phyloP scores from a whole-genome alignment of 2,113 vertebrate genomes.

The Clarias batrachus region DNA sequence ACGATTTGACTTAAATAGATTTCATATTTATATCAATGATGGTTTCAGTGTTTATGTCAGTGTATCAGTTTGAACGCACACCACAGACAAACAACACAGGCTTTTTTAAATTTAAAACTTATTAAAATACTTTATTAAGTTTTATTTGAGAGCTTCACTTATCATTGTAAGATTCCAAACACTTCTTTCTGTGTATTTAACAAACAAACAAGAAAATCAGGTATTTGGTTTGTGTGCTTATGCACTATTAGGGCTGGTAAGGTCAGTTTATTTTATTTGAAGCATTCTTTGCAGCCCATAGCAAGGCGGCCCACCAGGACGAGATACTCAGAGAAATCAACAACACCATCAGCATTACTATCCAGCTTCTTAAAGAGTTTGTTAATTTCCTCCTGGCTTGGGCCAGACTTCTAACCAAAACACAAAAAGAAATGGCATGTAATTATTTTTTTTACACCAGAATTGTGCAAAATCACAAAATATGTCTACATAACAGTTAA shows the following conservation, averaged over 20 bases:
- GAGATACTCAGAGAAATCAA: slow-evolving; percentile 72
- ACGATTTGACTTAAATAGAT: too few relatives aligned
- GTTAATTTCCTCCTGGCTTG: slow-evolving; percentile 57
- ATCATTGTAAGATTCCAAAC: background rate
- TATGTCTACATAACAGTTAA: background rate
- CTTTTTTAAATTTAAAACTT: slow-evolving; percentile 7
- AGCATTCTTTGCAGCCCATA: slow-evolving; percentile 61
- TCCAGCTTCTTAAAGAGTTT: slow-evolving; percentile 68
- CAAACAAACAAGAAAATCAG: background rate
- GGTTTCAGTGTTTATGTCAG: too few relatives aligned
- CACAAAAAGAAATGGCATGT: background rate
- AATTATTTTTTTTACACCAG: background rate
- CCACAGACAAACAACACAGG: background rate
- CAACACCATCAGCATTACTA: slow-evolving; percentile 59
- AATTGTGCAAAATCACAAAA: background rate
- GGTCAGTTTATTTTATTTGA: background rate
- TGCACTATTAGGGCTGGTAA: background rate
- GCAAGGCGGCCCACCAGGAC: slow-evolving; percentile 62
- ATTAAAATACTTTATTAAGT: slow-evolving; percentile 41
- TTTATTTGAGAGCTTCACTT: slow-evolving; percentile 28
- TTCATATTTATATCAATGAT: too few relatives aligned
- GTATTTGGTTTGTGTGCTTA: background rate
- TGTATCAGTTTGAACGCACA: background rate
- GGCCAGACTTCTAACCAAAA: slow-evolving; percentile 52
- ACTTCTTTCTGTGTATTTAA: background rate